Evolutionary conservation across 2,113 vertebrate species (phyloP), one percentile per base, ranked within the genome.

Genomic region (Tympanuchus pallidicinctus): DNA sequence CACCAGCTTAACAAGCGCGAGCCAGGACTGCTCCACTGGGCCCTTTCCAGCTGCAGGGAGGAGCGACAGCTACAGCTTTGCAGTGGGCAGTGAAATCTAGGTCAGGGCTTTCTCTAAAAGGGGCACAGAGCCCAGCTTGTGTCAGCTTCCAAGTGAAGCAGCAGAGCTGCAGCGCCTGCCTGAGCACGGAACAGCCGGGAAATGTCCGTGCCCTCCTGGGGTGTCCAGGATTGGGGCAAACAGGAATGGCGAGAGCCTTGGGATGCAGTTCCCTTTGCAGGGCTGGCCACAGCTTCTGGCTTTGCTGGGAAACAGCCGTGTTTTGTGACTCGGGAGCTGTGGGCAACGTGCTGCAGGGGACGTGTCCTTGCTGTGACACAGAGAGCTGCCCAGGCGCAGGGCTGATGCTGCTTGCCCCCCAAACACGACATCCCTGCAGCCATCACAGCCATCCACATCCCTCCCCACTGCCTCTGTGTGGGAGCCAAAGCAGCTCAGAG

Each of bases 71-170:
- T 71, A 64, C 71, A 84, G 93, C 90, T 47, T 10, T 13, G 85
- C 92, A 42, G 85, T 27, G 18, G 88, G 69, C 73, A 75, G 73
- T 30, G 83, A 76, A 96, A 96, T 96, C 94, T 96, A 93, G 96
- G 94, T 95, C 95, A 95, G 92, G 81, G 48, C 89, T 95, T 47
- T 91, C 86, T 93, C 69, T 79, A 69, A 76, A 90, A 94, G 59
- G 92, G 95, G 95, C 92, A 89, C 17, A 0, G 87, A 94, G 95
- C 95, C 95, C 95, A 95, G 74, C 60, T 32, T 3, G 10, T 4
- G 3, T 54, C 22, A 1, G 82, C 76, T 93, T 89, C 88, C 82
- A 63, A 56, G 79, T 1, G 12, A 76, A 92, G 60, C 64, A 74
- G 56, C 25, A 6, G 75, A 92, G 60, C 64, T 71, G 56, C 28